These are phyloP conservation scores for Balaeniceps rex DNA, from an alignment of 2,113 vertebrate species.

Conservation along the genomic window DNA sequence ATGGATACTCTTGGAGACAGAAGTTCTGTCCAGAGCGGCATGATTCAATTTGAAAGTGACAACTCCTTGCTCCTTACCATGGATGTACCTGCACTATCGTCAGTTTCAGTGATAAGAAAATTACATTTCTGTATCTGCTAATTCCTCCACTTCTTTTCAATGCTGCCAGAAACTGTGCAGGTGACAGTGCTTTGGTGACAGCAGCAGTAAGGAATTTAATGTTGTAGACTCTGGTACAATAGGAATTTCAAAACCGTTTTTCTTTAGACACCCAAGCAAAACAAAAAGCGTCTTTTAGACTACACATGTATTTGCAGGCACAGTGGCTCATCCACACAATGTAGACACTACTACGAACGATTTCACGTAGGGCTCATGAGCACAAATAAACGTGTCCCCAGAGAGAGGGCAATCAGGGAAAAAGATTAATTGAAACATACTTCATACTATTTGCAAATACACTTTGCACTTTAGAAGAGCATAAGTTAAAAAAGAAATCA, in stretches of 20 bases:
- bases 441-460: background rate
- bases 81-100: background rate
- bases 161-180: background rate
- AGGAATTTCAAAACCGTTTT: background rate
- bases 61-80: background rate
- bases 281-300: background rate
- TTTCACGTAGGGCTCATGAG: background rate
- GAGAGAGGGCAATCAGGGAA: background rate
- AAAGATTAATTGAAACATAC: background rate
- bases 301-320: background rate
- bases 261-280: background rate
- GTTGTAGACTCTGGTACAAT: background rate
- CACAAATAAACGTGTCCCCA: background rate
- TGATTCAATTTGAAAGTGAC: background rate
- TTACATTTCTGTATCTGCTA: background rate
- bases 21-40: background rate
- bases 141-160: background rate
- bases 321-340: background rate
- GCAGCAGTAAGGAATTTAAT: background rate
- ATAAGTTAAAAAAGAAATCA: background rate
- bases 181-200: background rate
- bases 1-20: background rate
- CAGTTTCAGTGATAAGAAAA: background rate
- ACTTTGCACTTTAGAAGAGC: background rate
- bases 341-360: background rate